Base-by-base conservation (phyloP, 2,797 vertebrate genomes). In the Somateria mollissima region DNA sequence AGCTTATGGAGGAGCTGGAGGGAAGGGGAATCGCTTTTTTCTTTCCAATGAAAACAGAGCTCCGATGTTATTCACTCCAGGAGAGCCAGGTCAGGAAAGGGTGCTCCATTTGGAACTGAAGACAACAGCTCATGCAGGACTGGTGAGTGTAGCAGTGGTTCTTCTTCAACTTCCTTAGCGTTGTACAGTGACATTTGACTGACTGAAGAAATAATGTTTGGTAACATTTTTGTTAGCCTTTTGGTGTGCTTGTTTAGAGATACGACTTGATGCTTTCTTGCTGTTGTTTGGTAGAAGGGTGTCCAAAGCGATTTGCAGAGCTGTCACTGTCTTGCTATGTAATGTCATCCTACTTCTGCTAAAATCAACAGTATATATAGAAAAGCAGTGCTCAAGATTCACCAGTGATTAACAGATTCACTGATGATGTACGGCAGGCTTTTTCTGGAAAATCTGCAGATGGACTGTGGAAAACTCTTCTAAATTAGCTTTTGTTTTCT, bases 11-110 rank as follows among this genome's bases (percentile, higher is more conserved):
- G 99, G 99, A 4, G 90, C 97, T 0, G 99, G 99, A 37, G 99
- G 99, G 8, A 99, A 99, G 89, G 99, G 99, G 20, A 99, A 99
- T 95, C 97, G 98, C 28, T 99, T 99, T 76, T 99, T 99, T 89
- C 97, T 99, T 84, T 98, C 99, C 92, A 99, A 99, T 18, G 98
- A 99, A 96, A 99, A 98, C 96, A 98, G 99, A 0, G 99, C 99
- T 1, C 99, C 99, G 0, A 84, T 85, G 5, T 98, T 84, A 0
- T 97, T 98, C 21, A 99, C 98, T 17, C 96, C 97, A 0, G 99
- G 99, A 60, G 95, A 97, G n/a, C 96, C 80, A 0, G 99, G 99
- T 15, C 98, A 99, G 94, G 98, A 99, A 82, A 98, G 98, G 6
- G 32, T 98, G 30, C 98, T 99, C 39, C 97, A 98, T 12, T 97